Conservation (phyloP, 2,113 vertebrate species). For the Microcebus jonahi region DNA sequence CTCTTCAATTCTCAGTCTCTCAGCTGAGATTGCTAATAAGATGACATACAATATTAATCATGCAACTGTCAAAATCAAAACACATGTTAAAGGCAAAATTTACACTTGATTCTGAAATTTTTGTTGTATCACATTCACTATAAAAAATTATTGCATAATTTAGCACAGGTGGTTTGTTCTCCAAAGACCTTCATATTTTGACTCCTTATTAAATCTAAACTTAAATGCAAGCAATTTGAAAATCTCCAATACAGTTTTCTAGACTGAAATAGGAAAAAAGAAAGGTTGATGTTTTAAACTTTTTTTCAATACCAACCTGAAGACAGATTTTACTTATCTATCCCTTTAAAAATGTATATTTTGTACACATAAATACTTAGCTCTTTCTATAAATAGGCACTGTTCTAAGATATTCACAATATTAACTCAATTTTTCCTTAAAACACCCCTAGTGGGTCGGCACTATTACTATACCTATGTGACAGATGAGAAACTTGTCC, state of each 20-base stretch:
- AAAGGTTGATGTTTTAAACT: neutral
- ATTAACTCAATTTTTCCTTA: slow-evolving; percentile 15
- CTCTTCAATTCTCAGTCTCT: neutral
- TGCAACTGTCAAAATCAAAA: slow-evolving; percentile 37
- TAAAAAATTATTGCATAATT: slow-evolving; percentile 1
- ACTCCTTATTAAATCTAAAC: slow-evolving; percentile 29
- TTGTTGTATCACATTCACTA: neutral
- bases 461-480: neutral
- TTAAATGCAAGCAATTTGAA: neutral
- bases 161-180: neutral
- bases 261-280: neutral
- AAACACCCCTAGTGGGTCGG: neutral
- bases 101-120: neutral
- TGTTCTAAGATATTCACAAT: neutral
- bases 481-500: neutral
- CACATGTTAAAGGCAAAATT: neutral
- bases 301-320: neutral
- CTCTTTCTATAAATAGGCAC: neutral
- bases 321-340: slow-evolving; percentile 15
- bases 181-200: neutral
- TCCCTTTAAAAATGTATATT: neutral
- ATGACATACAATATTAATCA: neutral
- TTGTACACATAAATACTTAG: neutral
- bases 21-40: neutral
- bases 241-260: neutral